Percentiles rank a stretch among this genome's conserved stretches.
These are phyloP conservation scores for Botia kubotai DNA, from an alignment of 2,797 vertebrate species.

Conservation along the genomic window DNA sequence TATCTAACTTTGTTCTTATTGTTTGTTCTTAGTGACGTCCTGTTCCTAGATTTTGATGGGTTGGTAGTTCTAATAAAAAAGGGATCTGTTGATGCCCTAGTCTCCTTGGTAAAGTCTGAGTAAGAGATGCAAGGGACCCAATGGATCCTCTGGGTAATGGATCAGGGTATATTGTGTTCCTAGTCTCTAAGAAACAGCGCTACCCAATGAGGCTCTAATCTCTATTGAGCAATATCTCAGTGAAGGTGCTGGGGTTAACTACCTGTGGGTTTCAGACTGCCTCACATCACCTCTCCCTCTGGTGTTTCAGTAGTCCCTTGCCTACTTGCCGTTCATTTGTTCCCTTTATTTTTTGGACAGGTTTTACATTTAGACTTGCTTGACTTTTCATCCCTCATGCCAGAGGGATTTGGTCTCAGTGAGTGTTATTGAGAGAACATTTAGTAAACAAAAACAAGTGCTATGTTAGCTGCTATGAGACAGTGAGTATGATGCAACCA, in stretches of 20 bases:
- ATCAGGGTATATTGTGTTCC: slow-evolving; percentile 76
- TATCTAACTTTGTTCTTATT: too few relatives aligned
- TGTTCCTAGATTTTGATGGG: too few relatives aligned
- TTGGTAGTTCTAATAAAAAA: not conserved
- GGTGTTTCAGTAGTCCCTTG: slow-evolving; percentile 46
- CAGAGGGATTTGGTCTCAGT: not conserved
- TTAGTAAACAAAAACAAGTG: slow-evolving; percentile 42
- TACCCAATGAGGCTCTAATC: slow-evolving; percentile 69
- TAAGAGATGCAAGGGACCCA: slow-evolving; percentile 44
- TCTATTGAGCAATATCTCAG: slow-evolving; percentile 68
- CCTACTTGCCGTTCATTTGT: slow-evolving; percentile 45
- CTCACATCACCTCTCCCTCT: slow-evolving; percentile 56
- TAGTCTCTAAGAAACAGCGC: slow-evolving; percentile 80
- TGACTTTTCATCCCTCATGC: too few relatives aligned
- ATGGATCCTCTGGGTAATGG: slow-evolving; percentile 65
- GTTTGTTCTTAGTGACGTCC: too few relatives aligned
- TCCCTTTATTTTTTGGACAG: slow-evolving; percentile 53
- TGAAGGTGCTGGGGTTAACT: slow-evolving; percentile 71
- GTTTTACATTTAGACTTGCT: not conserved
- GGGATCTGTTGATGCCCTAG: slow-evolving; percentile 53
- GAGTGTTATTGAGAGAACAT: slow-evolving; percentile 47
- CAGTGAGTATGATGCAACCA: slow-evolving; percentile 50
- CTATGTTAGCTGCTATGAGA: slow-evolving; percentile 36
- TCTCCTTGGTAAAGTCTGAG: slow-evolving; percentile 58
- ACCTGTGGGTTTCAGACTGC: slow-evolving; percentile 63